phyloP scores from a whole-genome alignment of 2,113 vertebrate species.

The Tautogolabrus adspersus region DNA sequence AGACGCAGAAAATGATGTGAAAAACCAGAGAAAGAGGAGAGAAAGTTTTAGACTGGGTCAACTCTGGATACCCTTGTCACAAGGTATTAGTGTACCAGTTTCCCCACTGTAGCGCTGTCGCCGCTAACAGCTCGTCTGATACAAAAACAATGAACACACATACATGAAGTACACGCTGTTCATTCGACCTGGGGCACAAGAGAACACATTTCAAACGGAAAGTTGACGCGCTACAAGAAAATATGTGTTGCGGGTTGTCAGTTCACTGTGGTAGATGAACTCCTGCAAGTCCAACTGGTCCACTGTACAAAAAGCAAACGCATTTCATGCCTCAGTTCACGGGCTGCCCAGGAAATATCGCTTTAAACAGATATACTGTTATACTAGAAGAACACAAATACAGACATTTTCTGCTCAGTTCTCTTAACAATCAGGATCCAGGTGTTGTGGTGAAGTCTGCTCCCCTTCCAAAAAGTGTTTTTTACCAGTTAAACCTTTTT shows the following conservation, averaged over 20 bases:
- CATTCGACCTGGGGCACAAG: slow-evolving; percentile 30
- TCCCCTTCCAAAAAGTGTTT: too few relatives aligned
- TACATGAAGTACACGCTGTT: background rate
- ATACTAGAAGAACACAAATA: too few relatives aligned
- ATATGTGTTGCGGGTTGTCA: slow-evolving; percentile 36
- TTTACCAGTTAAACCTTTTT: too few relatives aligned
- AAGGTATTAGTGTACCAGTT: slow-evolving; percentile 65
- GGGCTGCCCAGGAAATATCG: background rate
- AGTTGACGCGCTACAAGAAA: slow-evolving; percentile 28
- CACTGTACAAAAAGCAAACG: background rate
- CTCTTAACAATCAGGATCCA: too few relatives aligned
- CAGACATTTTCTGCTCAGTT: too few relatives aligned
- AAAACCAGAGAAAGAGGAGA: slow-evolving; percentile 63
- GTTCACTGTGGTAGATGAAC: slow-evolving; percentile 20
- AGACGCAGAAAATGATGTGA: slow-evolving; percentile 56
- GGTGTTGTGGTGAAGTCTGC: too few relatives aligned
- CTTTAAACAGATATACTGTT: background rate
- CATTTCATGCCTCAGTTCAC: background rate
- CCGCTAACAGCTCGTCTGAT: slow-evolving; percentile 61
- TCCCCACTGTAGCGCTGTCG: slow-evolving; percentile 56
- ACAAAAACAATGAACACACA: slow-evolving; percentile 47
- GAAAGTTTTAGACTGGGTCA: slow-evolving; percentile 77
- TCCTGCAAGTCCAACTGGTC: slow-evolving; percentile 18
- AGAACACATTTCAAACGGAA: slow-evolving; percentile 49
- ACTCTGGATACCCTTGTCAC: slow-evolving; percentile 72